Conservation (phyloP, 2,113 vertebrate species). For the Numida meleagris region DNA sequence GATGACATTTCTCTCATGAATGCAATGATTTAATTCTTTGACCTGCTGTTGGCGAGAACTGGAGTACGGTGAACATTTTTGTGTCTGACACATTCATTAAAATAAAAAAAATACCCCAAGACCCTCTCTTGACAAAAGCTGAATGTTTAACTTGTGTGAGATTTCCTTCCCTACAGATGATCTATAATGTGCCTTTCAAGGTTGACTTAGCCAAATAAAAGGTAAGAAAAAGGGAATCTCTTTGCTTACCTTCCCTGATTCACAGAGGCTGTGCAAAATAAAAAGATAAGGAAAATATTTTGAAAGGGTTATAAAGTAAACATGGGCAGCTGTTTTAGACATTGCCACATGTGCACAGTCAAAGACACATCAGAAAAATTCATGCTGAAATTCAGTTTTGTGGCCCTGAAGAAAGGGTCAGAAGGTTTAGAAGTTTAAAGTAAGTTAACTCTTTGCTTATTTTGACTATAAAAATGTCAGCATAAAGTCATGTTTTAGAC, state of each 20-base stretch:
- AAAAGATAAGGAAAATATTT: conserved; percentile 54
- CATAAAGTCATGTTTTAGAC: conserved; percentile 70
- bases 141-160: conserved; percentile 5
- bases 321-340: conserved; percentile 64
- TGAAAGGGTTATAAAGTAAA: conserved; percentile 66
- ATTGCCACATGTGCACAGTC: conserved; percentile 31
- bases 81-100: conserved; percentile 44
- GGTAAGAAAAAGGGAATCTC: neutral
- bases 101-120: neutral
- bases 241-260: conserved; percentile 46
- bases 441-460: conserved; percentile 75
- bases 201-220: neutral
- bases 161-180: conserved; percentile 4
- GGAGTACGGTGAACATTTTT: conserved; percentile 37
- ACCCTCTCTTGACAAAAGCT: neutral
- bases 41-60: conserved; percentile 57
- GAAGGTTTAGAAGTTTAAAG: conserved; percentile 72
- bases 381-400: conserved; percentile 58
- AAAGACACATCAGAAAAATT: conserved; percentile 42
- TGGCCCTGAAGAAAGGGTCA: conserved; percentile 47
- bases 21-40: conserved; percentile 69
- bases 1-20: conserved; percentile 65
- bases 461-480: conserved; percentile 78
- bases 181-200: conserved; percentile 42
- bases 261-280: neutral